Base-by-base conservation (phyloP, 1,140 invertebrate genomes). In the Papilio machaon region DNA sequence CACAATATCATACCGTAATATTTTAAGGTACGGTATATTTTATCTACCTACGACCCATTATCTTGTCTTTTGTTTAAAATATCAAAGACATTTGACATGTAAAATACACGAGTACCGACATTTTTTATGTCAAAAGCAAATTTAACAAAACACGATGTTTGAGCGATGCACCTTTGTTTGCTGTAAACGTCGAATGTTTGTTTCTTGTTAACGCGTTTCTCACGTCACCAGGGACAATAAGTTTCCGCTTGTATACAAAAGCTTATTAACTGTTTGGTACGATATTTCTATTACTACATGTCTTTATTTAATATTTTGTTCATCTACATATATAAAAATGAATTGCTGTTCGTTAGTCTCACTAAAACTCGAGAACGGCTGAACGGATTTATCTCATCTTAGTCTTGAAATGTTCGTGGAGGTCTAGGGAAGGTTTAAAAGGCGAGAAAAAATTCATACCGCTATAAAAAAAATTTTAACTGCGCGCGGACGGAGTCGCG, bases 11-110 rank as follows among this genome's bases (percentile, higher is more conserved):
- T 54, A 54, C 17, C 52, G 52, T 13, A 6, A 54, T 67, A 67
- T 35, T 67, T 35, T 35, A 67, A 67, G 13, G 4, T 35, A 11
- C 11, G 3, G 15, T 67, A 13, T 67, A 64, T 64, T 64, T 67
- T 67, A 67, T 13, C 17, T 54, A 54, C 15, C 64, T 67, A 10
- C 30, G 13, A 67, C 9, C 23, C 30, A 35, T 67, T 38, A 64
- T 64, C 60, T 30, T 11, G 46, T 52, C 49, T 30, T 76, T 76
- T 76, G 47, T 74, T 74, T 74, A 74, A 74, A 74, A 47, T 74
- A 46, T 74, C 73, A 74, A 74, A 74, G 38, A 23, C 73, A 19
- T 74, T 60, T 67, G 64, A 35, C 30, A 30, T 35, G 64, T 67
- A 15, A 35, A 67, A 67, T 67, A 35, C 11, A 67, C 10, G 13